phyloP scores from a whole-genome alignment of 2,888 invertebrate genomes.

The Agriopis leucophaearia region DNA sequence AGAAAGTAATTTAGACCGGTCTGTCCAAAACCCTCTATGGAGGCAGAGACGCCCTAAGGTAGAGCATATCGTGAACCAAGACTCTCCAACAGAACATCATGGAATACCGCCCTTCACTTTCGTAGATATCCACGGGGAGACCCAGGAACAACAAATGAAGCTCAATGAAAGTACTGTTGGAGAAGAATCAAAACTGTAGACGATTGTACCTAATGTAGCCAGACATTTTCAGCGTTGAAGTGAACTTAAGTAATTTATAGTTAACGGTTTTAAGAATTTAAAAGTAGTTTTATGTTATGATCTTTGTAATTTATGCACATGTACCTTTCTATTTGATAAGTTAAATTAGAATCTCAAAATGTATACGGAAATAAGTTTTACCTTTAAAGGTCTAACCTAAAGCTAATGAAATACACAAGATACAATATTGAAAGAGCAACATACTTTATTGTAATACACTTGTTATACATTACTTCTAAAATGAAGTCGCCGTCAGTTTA shows the following conservation, averaged over 20 bases:
- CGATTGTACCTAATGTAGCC: neutral
- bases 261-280: too few species aligned
- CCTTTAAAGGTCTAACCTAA: neutral
- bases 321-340: constrained; percentile 27
- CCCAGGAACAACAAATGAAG: constrained; percentile 52
- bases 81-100: constrained; percentile 67
- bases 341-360: constrained; percentile 35
- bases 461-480: constrained; percentile 7
- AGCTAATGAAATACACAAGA: neutral
- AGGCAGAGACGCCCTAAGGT: constrained; percentile 66
- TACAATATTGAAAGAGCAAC: neutral
- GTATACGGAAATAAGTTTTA: neutral
- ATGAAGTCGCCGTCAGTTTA: constrained; percentile 9
- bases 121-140: constrained; percentile 73
- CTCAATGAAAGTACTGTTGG: constrained; percentile 55
- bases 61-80: constrained; percentile 68
- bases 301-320: constrained; percentile 6
- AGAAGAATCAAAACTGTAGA: constrained; percentile 78
- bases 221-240: neutral
- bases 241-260: neutral
- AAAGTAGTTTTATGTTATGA: neutral
- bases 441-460: constrained; percentile 17
- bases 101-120: constrained; percentile 71
- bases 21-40: constrained; percentile 55
- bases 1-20: constrained; percentile 64